Percentiles rank a stretch among this genome's conserved stretches.
Evolutionary conservation across 2,797 vertebrate species (phyloP).

Genomic region (Catharus ustulatus): DNA sequence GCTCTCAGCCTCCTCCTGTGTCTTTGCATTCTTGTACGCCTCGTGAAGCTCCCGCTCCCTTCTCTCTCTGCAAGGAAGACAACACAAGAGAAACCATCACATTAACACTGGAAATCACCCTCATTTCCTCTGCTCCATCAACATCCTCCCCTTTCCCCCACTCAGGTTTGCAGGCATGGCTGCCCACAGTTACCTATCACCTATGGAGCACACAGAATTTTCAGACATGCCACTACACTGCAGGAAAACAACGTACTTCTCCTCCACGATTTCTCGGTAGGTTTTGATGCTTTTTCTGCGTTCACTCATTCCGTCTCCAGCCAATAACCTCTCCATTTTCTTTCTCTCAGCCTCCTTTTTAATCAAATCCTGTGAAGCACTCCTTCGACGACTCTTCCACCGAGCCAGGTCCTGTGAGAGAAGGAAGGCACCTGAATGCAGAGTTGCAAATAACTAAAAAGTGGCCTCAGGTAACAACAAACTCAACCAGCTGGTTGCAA

Average conservation of each 20-base stretch:
- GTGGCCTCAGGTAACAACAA: background rate
- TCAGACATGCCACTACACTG: background rate
- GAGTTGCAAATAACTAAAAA: background rate
- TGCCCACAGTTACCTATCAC: background rate
- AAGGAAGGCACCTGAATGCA: background rate
- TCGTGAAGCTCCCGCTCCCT: conserved; percentile 89
- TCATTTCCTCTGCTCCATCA: background rate
- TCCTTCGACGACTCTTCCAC: conserved; percentile 95
- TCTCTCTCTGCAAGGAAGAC: conserved; percentile 81
- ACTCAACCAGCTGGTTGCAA: background rate
- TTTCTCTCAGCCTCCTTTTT: conserved; percentile 98
- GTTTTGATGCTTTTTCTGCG: conserved; percentile 97
- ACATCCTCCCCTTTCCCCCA: background rate
- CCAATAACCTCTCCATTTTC: conserved; percentile 90
- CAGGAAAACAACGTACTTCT: conserved; percentile 86
- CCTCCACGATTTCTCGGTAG: conserved; percentile 95
- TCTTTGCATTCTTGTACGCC: conserved; percentile 86
- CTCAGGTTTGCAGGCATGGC: background rate
- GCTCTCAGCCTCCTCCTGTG: conserved; percentile 87
- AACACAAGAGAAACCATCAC: background rate
- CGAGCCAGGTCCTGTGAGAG: conserved; percentile 87
- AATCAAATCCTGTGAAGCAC: conserved; percentile 94
- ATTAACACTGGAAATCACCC: background rate
- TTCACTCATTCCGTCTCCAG: conserved; percentile 73
- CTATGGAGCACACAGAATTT: background rate